These are phyloP conservation scores for Symphodus melops DNA, from an alignment of 2,113 vertebrate genomes.

Conservation along the genomic window DNA sequence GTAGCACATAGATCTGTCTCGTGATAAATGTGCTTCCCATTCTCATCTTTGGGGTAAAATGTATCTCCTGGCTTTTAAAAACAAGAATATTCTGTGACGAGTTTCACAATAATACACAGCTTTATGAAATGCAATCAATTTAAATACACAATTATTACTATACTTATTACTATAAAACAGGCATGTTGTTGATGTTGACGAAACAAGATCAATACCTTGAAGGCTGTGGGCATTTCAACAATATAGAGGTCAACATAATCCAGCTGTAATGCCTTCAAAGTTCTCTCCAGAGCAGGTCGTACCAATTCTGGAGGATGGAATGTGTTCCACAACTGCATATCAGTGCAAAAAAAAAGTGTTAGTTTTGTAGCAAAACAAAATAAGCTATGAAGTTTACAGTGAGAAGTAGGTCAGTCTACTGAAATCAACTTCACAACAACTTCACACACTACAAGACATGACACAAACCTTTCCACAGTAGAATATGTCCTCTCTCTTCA, in stretches of 20 bases:
- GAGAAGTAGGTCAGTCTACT: background rate
- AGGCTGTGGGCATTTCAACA: conserved; percentile 91
- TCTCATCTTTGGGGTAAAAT: conserved; percentile 86
- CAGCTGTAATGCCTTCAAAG: conserved; percentile 85
- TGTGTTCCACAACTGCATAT: conserved; percentile 90
- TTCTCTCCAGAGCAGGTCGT: conserved; percentile 87
- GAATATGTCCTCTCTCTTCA: conserved; percentile 91
- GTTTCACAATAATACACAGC: background rate
- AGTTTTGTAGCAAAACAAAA: background rate
- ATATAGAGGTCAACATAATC: conserved; percentile 96
- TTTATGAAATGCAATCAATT: background rate
- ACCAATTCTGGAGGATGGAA: conserved; percentile 87
- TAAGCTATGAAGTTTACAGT: background rate
- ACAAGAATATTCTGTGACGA: conserved; percentile 10
- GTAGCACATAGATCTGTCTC: conserved; percentile 89
- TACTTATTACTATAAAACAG: background rate
- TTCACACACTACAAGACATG: background rate
- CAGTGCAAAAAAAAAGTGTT: background rate
- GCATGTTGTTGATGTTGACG: background rate
- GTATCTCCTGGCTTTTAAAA: conserved; percentile 88
- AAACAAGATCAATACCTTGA: conserved; percentile 83
- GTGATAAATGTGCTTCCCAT: conserved; percentile 87
- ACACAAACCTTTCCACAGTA: conserved; percentile 92
- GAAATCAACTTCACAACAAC: background rate
- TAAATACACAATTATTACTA: background rate